These are phyloP conservation scores for Catostomus latipinnis DNA, from an alignment of 2,797 vertebrate genomes.

Conservation along the genomic window DNA sequence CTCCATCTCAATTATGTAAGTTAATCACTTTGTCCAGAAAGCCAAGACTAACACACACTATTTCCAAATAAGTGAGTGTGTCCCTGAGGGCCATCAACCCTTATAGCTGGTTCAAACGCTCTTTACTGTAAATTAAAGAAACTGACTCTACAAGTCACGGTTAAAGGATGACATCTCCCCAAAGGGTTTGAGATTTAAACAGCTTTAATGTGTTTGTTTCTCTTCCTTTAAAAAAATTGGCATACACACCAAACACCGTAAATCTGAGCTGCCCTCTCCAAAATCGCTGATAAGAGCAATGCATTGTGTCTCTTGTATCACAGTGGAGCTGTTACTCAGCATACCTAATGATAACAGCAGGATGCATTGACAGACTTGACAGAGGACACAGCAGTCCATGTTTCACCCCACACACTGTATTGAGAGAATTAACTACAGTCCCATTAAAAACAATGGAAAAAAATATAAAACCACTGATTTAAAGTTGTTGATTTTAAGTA, in stretches of 20 bases:
- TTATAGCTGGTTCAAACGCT: conserved; percentile 13
- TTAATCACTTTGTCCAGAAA: conserved; percentile 28
- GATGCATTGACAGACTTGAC: conserved; percentile 43
- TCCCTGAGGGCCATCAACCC: conserved; percentile 38
- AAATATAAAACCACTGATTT: too few relatives aligned
- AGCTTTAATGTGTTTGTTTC: conserved; percentile 45
- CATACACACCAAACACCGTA: conserved; percentile 37
- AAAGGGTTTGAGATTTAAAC: conserved; percentile 34
- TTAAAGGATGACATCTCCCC: conserved; percentile 41
- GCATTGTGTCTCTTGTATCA: conserved; percentile 43
- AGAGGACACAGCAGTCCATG: conserved; percentile 30
- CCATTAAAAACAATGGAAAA: too few relatives aligned
- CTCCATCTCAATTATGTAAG: conserved; percentile 6
- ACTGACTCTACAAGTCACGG: conserved; percentile 32
- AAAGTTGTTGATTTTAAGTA: too few relatives aligned
- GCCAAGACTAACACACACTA: conserved; percentile 15
- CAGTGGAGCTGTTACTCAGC: conserved; percentile 31
- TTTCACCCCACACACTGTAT: background rate
- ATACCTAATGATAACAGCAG: conserved; percentile 23
- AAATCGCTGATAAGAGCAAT: conserved; percentile 51
- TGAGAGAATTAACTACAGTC: background rate
- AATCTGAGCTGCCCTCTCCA: conserved; percentile 49
- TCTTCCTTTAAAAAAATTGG: conserved; percentile 55
- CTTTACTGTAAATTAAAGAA: conserved; percentile 46
- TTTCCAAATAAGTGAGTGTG: conserved; percentile 29